A percentile compares a stretch with the other conserved stretches of the same genome.
Conservation (phyloP, 2,797 vertebrate species). For the Cynopterus sphinx region DNA sequence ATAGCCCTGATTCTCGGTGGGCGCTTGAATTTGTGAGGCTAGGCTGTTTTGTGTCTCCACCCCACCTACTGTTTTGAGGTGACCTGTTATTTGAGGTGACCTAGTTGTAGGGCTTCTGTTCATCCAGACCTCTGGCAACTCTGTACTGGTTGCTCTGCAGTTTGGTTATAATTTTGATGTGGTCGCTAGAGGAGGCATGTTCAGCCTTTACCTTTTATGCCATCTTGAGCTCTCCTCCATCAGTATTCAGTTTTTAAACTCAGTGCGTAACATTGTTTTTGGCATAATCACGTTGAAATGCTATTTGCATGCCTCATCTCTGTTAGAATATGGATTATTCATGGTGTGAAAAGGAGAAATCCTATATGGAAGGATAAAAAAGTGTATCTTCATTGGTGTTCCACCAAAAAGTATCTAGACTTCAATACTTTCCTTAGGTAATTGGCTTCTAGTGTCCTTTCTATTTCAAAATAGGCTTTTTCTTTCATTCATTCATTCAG, state of each 20-base stretch:
- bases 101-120: too few species aligned
- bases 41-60: too few species aligned
- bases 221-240: not conserved
- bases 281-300: not conserved
- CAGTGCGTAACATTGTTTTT: not conserved
- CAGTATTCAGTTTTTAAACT: slow-evolving; percentile 17
- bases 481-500: too few species aligned
- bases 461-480: not conserved
- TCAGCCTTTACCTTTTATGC: too few species aligned
- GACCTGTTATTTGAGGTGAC: too few species aligned
- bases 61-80: too few species aligned
- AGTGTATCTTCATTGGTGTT: not conserved
- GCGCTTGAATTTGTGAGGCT: too few species aligned
- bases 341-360: slow-evolving; percentile 31
- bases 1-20: too few species aligned
- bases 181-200: too few species aligned
- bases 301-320: not conserved
- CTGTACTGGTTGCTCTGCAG: too few species aligned
- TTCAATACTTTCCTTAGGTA: not conserved
- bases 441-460: not conserved
- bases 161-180: too few species aligned
- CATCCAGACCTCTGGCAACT: too few species aligned
- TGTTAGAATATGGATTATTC: not conserved
- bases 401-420: not conserved
- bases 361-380: not conserved